Evolutionary conservation across 1,140 invertebrate genomes (phyloP), one percentile per base, ranked within the genome.

Genomic region (Ceratina japonica): DNA sequence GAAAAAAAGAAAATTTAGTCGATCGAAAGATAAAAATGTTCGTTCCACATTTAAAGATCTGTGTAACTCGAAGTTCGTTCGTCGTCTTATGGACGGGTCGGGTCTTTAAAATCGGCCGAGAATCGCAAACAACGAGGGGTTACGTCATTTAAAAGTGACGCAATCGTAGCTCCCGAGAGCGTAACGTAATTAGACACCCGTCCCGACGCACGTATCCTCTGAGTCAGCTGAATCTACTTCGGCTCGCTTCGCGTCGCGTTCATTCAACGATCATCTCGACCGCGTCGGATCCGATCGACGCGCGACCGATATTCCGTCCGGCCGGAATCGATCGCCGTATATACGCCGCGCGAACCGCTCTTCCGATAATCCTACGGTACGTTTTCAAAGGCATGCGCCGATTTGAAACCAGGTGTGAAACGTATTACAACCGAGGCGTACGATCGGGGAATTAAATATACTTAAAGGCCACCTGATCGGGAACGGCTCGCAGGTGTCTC

Each of bases 401-500:
- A 63, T 37, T 10, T 4, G 7, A 78, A 63, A 72, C 20, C 20
- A n/a, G 13, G 75, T 27, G 44, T 24, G 49, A 72, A 77, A 71
- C 66, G 52, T 72, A 72, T 56, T 44, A 44, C 10, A 44, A 44
- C 37, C 37, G 37, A 78, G 44, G 51, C 44, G 20, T n/a, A 62
- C 59, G 75, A 78, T 78, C 62, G 61, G n/a, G 73, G 77, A 80
- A 85, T 86, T 83, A 86, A 86, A 83, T 73, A 83, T 73, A 76
- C 76, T 86, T 73, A 86, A 61, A 74, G 80, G 73, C 80, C 85
- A 86, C 70, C 77, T 86, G 84, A 86, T 86, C 73, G 77, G 27
- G 63, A 85, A 62, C 75, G 54, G 84, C 76, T 83, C 86, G 86
- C 89, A 88, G 87, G 88, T 89, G 88, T 89, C 76, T 77, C 75